phyloP scores from a whole-genome alignment of 2,888 invertebrate species.

The Lasioglossum oenotherae region DNA sequence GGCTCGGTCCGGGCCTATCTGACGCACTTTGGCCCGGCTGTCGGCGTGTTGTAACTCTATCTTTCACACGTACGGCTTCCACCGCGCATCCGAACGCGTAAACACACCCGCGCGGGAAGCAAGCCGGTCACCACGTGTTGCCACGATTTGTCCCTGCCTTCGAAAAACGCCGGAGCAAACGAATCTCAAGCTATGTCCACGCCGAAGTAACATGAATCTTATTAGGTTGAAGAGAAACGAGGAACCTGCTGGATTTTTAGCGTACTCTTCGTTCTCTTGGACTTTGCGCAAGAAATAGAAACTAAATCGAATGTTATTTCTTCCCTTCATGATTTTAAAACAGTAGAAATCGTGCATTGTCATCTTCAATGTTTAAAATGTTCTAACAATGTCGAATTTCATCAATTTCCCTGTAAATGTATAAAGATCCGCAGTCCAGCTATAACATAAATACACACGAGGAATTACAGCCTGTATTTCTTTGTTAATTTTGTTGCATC shows the following conservation, averaged over 20 bases:
- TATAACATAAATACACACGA: neutral
- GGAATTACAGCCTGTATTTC: neutral
- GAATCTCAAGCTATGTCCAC: neutral
- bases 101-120: constrained; percentile 42
- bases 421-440: neutral
- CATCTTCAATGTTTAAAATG: no score
- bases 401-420: no score
- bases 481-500: neutral
- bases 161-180: neutral
- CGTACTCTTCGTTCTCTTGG: neutral
- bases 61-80: constrained; percentile 47
- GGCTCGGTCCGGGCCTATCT: constrained; percentile 36
- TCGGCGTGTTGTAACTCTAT: constrained; percentile 54
- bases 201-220: neutral
- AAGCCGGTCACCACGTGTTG: constrained; percentile 44
- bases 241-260: neutral
- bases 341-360: no score
- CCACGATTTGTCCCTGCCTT: neutral
- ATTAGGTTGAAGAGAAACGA: neutral
- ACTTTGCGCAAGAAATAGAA: neutral
- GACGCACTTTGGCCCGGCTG: constrained; percentile 50
- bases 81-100: neutral
- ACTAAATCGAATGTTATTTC: no score
- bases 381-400: no score
- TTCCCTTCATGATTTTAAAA: no score